Conservation (phyloP, 2,888 invertebrate species). For the Lepidochrysops patricia region DNA sequence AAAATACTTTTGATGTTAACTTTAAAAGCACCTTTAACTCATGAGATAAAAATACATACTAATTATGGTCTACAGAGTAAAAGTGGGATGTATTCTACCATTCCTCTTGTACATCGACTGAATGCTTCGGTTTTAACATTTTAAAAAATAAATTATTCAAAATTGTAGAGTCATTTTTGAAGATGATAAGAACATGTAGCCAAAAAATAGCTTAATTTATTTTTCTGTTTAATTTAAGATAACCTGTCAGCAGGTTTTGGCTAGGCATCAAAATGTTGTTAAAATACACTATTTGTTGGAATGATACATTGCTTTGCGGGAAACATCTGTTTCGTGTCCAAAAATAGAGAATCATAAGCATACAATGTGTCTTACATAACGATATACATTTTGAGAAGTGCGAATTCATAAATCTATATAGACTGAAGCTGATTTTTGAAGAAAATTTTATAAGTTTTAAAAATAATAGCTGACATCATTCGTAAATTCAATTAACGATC, state of each 20-base stretch:
- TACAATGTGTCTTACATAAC: slow-evolving; percentile 14
- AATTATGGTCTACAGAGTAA: no score
- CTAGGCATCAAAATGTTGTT: slow-evolving; percentile 21
- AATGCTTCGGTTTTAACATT: background rate
- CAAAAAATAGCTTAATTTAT: slow-evolving; percentile 9
- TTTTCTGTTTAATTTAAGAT: slow-evolving; percentile 12
- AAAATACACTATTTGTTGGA: slow-evolving; percentile 22
- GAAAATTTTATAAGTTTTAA: no score
- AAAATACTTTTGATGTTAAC: slow-evolving; percentile 5
- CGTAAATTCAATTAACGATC: background rate
- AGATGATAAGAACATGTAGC: background rate
- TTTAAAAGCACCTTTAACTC: background rate
- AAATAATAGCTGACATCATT: no score
- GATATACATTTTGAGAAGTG: background rate
- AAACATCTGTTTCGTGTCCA: slow-evolving; percentile 43
- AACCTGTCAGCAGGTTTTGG: slow-evolving; percentile 14
- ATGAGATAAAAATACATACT: background rate
- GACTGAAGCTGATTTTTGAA: no score
- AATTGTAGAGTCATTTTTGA: background rate
- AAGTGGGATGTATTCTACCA: no score
- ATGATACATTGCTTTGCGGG: slow-evolving; percentile 24
- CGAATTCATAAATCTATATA: background rate
- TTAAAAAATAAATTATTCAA: background rate
- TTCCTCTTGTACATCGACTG: background rate
- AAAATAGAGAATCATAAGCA: slow-evolving; percentile 44